Conservation (phyloP, 1,140 invertebrate species). For the Carcinoscorpius rotundicauda region DNA sequence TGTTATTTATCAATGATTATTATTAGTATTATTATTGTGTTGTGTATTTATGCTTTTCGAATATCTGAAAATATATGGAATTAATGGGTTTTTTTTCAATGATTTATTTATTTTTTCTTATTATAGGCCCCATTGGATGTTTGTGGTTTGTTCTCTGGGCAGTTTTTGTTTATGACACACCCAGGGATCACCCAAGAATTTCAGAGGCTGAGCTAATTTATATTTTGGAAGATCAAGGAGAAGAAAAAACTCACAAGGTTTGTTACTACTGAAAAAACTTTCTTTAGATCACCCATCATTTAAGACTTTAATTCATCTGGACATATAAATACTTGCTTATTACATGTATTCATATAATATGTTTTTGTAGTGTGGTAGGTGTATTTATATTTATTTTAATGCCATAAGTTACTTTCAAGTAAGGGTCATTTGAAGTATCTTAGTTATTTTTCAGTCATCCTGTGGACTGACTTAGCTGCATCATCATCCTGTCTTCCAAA, state of each 20-base stretch:
- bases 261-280: conserved; percentile 1
- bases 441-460: too few relatives aligned
- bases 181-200: conserved; percentile 73
- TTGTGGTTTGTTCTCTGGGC: conserved; percentile 78
- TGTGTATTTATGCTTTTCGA: neutral
- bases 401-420: too few relatives aligned
- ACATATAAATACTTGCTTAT: neutral
- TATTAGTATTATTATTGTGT: neutral
- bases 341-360: neutral
- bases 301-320: conserved; percentile 4
- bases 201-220: conserved; percentile 65
- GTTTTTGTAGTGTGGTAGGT: neutral
- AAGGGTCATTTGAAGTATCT: too few relatives aligned
- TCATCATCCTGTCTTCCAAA: too few relatives aligned
- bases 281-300: neutral
- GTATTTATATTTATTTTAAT: too few relatives aligned
- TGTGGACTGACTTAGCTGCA: too few relatives aligned
- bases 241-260: conserved; percentile 20
- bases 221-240: conserved; percentile 44
- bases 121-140: conserved; percentile 52
- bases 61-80: neutral
- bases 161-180: conserved; percentile 68
- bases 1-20: neutral
- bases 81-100: neutral
- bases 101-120: conserved; percentile 27